Conservation (phyloP, 2,113 vertebrate species). For the Diphyllodes magnificus region DNA sequence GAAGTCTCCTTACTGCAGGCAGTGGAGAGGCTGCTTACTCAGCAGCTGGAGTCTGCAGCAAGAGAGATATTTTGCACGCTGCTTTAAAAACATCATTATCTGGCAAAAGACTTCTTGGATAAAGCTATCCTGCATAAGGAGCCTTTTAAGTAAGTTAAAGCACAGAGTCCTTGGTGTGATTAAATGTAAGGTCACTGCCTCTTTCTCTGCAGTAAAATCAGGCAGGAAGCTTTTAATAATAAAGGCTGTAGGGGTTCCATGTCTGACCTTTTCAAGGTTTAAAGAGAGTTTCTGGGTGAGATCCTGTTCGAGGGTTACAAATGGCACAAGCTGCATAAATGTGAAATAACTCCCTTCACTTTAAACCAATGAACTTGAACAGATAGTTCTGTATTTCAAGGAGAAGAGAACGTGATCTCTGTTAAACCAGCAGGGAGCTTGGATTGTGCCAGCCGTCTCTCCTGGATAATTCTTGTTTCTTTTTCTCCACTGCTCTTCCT, state of each 20-base stretch:
- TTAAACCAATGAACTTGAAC: neutral
- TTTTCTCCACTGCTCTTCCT: neutral
- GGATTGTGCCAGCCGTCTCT: neutral
- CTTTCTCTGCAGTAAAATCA: slow-evolving; percentile 2
- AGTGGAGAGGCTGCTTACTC: slow-evolving; percentile 48
- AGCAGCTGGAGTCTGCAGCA: slow-evolving; percentile 26
- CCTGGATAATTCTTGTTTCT: neutral
- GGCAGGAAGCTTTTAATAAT: slow-evolving; percentile 55
- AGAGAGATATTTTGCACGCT: neutral
- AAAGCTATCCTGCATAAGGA: neutral
- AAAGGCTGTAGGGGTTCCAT: neutral
- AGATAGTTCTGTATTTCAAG: neutral
- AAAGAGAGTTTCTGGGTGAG: slow-evolving; percentile 15
- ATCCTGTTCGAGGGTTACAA: neutral
- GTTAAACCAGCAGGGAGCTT: neutral
- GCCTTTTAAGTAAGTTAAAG: slow-evolving; percentile 34
- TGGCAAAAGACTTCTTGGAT: slow-evolving; percentile 15
- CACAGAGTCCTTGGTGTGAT: slow-evolving; percentile 25
- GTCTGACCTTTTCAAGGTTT: slow-evolving; percentile 6
- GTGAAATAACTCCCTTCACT: slow-evolving; percentile 8
- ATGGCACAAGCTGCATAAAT: neutral
- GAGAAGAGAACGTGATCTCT: neutral
- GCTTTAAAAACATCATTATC: neutral
- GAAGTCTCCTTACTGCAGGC: slow-evolving; percentile 4
- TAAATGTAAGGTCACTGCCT: slow-evolving; percentile 37